phyloP scores from a whole-genome alignment of 2,888 invertebrate species.

The Drosophila lutescens region DNA sequence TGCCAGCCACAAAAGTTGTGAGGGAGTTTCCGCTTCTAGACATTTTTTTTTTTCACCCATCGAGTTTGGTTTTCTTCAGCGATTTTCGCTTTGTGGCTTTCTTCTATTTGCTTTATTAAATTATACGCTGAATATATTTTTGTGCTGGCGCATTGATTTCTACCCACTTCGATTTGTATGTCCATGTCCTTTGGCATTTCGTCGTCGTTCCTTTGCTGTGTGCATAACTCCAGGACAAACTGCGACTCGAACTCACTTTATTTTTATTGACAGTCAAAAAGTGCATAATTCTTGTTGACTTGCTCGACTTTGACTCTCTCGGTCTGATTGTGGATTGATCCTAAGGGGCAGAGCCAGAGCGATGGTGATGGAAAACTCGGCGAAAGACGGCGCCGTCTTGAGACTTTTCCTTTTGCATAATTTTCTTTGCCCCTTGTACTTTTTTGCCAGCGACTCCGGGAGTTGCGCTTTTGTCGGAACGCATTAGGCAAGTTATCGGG shows the following conservation, averaged over 20 bases:
- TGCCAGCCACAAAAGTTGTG: constrained; percentile 40
- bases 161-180: constrained; percentile 72
- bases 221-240: constrained; percentile 39
- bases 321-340: constrained; percentile 28
- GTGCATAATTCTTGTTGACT: constrained; percentile 71
- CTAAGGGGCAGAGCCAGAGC: not conserved
- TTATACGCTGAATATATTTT: constrained; percentile 82
- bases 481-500: constrained; percentile 58
- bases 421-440: constrained; percentile 45
- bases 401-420: constrained; percentile 69
- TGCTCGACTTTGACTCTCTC: constrained; percentile 38
- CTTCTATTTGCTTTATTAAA: constrained; percentile 80
- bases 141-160: constrained; percentile 77
- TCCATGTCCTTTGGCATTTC: constrained; percentile 76
- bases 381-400: constrained; percentile 54
- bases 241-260: constrained; percentile 68
- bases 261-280: constrained; percentile 80
- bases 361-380: constrained; percentile 5
- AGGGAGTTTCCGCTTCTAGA: constrained; percentile 23
- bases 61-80: constrained; percentile 27
- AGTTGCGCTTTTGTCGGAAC: constrained; percentile 74
- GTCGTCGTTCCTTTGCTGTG: constrained; percentile 24
- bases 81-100: constrained; percentile 45
- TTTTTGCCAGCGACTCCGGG: constrained; percentile 12
- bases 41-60: not conserved